A percentile compares a stretch with the other conserved stretches of the same genome.
phyloP scores from a whole-genome alignment of 2,113 vertebrate genomes.

The Callipepla squamata region DNA sequence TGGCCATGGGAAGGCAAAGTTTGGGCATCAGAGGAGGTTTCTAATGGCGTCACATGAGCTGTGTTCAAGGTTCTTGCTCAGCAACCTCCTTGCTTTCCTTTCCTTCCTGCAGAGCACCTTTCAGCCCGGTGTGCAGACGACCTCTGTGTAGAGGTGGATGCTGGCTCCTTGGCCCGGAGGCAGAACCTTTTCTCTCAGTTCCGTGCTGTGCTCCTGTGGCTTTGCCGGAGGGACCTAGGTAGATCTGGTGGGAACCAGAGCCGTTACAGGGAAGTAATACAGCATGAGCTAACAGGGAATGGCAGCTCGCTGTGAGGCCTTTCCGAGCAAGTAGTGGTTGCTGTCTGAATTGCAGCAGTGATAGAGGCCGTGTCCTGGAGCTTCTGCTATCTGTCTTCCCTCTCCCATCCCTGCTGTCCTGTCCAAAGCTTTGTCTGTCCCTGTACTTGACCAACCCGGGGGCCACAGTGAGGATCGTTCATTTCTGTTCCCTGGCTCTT shows the following conservation, averaged over 20 bases:
- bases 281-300: background rate
- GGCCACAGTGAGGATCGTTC: background rate
- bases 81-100: background rate
- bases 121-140: background rate
- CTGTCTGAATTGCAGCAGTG: background rate
- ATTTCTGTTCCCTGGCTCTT: background rate
- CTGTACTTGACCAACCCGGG: background rate
- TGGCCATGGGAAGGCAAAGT: background rate
- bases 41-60: background rate
- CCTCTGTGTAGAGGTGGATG: background rate
- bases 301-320: background rate
- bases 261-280: background rate
- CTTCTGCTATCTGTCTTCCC: background rate
- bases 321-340: background rate
- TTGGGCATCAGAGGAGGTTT: background rate
- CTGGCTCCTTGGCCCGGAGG: background rate
- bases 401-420: rapidly evolving
- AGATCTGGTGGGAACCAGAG: background rate
- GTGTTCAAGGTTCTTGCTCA: background rate
- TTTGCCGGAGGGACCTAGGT: background rate
- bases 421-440: rapidly evolving
- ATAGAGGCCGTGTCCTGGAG: background rate
- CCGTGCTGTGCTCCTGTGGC: background rate
- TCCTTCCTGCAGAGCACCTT: background rate
- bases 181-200: background rate